A percentile compares a stretch with the other conserved stretches of the same genome.
These are phyloP conservation scores for Marasmarcha lunaedactyla DNA, from an alignment of 2,888 invertebrate genomes.

Conservation along the genomic window DNA sequence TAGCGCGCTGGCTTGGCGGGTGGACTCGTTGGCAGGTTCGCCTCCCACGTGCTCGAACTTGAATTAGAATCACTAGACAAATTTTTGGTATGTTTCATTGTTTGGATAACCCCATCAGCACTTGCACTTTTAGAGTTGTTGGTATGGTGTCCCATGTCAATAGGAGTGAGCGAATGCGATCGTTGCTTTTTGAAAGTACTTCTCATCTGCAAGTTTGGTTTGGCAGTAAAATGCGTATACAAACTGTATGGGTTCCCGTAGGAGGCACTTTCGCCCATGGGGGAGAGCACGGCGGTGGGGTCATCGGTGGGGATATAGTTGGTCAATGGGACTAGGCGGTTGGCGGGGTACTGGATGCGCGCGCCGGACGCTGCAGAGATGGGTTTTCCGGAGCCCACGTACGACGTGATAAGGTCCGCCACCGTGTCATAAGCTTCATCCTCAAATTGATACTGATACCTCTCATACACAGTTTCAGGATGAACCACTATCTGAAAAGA, in stretches of 20 bases:
- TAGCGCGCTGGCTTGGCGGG: slow-evolving; percentile 69
- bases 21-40: slow-evolving; percentile 68
- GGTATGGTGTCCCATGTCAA: slow-evolving; percentile 54
- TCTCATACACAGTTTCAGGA: slow-evolving; percentile 91
- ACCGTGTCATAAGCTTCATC: slow-evolving; percentile 94
- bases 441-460: slow-evolving; percentile 93
- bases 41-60: slow-evolving; percentile 59
- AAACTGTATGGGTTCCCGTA: slow-evolving; percentile 60
- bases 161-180: slow-evolving; percentile 83
- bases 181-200: slow-evolving; percentile 71
- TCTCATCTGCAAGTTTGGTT: slow-evolving; percentile 48
- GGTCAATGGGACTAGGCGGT: slow-evolving; percentile 82
- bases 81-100: slow-evolving; percentile 44
- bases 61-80: slow-evolving; percentile 64
- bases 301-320: slow-evolving; percentile 69
- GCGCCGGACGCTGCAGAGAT: slow-evolving; percentile 92
- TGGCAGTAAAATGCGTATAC: slow-evolving; percentile 54
- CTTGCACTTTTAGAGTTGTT: slow-evolving; percentile 75
- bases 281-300: slow-evolving; percentile 38
- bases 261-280: slow-evolving; percentile 34
- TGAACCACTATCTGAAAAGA: slow-evolving; percentile 79
- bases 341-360: slow-evolving; percentile 86
- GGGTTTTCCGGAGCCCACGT: slow-evolving; percentile 90
- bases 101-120: slow-evolving; percentile 75
- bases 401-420: slow-evolving; percentile 92